Base-by-base conservation (phyloP, 2,888 invertebrate genomes). In the Netelia virgata region DNA sequence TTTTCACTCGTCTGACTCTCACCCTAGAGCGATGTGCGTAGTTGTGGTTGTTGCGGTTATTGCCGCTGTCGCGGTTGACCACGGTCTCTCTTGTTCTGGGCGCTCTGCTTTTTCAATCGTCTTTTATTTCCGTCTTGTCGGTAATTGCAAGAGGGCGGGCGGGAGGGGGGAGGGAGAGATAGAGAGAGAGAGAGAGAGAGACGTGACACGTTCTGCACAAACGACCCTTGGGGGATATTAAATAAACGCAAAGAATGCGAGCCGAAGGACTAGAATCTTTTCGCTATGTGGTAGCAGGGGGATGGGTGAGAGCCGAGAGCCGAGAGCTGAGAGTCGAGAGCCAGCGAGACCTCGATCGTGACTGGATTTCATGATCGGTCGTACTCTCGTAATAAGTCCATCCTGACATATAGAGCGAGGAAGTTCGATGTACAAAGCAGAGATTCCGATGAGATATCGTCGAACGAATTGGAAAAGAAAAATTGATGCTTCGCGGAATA, bases 321-420 rank as follows among this genome's bases (percentile, higher is more conserved):
- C 8, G n/a, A n/a, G n/a, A n/a, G n/a, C n/a, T 3, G 36, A 11
- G 53, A 59, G 28, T 14, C 55, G 16, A 47, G n/a, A 63, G 18
- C 50, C 69, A 36, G 36, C 43, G 68, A 61, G 69, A 78, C 61
- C 36, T 78, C 28, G 69, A 59, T 82, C 82, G 82, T 82, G 77
- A 82, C 77, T 72, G 77, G 77, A 61, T 76, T 82, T 72, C 72
- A 41, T 10, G 53, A 77, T 82, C 50, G 20, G 18, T 76, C n/a
- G 36, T 36, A 41, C 66, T 23, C 36, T 50, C 66, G 57, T 70
- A 64, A 76, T 66, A 82, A 72, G 72, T 77, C 59, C 64, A 20
- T 41, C 70, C 50, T 14, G 72, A 66, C 47, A 68, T 68, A 59
- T 36, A 59, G 5, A 68, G 47, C 50, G 68, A 59, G 43, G 23